A percentile compares a stretch with the other conserved stretches of the same genome.
phyloP scores from a whole-genome alignment of 2,113 vertebrate genomes.

The Casuarius casuarius region DNA sequence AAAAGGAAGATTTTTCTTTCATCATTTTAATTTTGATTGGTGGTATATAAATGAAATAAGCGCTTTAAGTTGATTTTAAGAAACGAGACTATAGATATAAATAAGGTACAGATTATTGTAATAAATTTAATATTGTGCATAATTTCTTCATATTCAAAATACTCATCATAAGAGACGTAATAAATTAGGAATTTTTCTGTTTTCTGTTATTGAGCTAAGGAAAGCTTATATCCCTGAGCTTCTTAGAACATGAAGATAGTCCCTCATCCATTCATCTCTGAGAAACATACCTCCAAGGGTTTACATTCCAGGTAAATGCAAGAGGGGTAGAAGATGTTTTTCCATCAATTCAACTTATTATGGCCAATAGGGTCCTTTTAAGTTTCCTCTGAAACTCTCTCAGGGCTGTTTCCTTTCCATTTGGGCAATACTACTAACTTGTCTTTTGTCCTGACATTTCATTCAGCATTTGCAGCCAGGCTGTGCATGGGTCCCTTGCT shows the following conservation, averaged over 20 bases:
- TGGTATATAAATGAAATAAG: conserved; percentile 48
- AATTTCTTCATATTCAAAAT: conserved; percentile 44
- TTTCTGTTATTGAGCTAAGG: neutral
- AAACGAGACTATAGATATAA: neutral
- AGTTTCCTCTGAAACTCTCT: neutral
- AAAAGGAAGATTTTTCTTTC: conserved; percentile 50
- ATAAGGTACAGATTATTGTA: conserved; percentile 41
- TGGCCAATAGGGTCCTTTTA: neutral
- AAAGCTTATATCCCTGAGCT: neutral
- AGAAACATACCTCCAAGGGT: neutral
- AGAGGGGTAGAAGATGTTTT: neutral
- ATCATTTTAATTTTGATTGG: conserved; percentile 67
- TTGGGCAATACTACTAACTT: rapidly evolving
- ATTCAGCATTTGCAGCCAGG: neutral
- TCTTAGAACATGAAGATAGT: neutral
- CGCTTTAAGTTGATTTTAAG: conserved; percentile 62
- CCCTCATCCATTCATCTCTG: neutral
- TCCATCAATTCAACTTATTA: neutral
- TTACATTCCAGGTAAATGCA: neutral
- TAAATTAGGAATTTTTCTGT: neutral
- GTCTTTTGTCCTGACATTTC: neutral
- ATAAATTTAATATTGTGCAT: conserved; percentile 12
- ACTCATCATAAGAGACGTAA: neutral
- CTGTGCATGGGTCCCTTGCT: neutral
- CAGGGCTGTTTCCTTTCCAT: neutral